A percentile compares a stretch with the other conserved stretches of the same genome.
phyloP scores from a whole-genome alignment of 2,797 vertebrate species.

The Lithobates sylvaticus region DNA sequence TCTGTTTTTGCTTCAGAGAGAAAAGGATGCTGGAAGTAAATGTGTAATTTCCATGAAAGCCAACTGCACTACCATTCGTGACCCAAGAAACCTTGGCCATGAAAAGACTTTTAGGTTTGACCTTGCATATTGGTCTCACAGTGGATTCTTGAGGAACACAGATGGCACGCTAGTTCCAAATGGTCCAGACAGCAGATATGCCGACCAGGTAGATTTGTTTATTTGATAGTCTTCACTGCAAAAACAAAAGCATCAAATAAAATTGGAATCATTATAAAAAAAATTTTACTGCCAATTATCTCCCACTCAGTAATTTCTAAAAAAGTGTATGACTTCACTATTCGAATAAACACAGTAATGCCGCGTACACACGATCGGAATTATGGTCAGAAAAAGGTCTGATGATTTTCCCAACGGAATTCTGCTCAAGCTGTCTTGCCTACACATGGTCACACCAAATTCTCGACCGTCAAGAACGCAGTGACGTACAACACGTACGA shows the following conservation, averaged over 20 bases:
- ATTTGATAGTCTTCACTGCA: not conserved
- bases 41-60: slow-evolving; percentile 81
- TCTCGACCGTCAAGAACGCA: too few species aligned
- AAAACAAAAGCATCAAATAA: not conserved
- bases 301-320: too few species aligned
- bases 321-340: too few species aligned
- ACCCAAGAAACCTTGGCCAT: slow-evolving; percentile 76
- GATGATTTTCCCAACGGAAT: too few species aligned
- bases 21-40: slow-evolving; percentile 80
- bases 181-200: slow-evolving; percentile 77
- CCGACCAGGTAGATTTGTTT: slow-evolving; percentile 74
- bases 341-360: too few species aligned
- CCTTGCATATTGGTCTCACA: slow-evolving; percentile 82
- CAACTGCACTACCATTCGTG: slow-evolving; percentile 77
- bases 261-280: too few species aligned
- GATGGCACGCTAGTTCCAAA: slow-evolving; percentile 76
- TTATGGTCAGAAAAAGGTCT: too few species aligned
- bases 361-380: too few species aligned
- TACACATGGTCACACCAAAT: too few species aligned
- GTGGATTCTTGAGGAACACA: slow-evolving; percentile 75
- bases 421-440: too few species aligned
- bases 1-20: slow-evolving; percentile 70
- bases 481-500: too few species aligned
- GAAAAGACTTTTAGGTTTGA: slow-evolving; percentile 81
- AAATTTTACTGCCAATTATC: too few species aligned